Base-by-base conservation (phyloP, 1,140 invertebrate genomes). In the Drosophila athabasca region DNA sequence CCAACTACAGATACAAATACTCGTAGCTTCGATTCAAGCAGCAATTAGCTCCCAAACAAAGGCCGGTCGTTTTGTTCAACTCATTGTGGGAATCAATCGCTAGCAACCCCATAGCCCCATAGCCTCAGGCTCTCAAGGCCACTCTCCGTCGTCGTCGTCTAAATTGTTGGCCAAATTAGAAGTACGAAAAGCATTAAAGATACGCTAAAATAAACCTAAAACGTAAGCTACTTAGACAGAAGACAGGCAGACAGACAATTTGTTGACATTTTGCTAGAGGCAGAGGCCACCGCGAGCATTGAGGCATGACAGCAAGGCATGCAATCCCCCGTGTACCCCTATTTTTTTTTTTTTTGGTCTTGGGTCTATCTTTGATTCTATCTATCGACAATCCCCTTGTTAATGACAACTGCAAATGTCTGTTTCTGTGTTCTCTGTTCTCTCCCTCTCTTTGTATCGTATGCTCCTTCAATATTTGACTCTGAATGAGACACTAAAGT, bases 401-500 rank as follows among this genome's bases (percentile, higher is more conserved):
- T 66, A 51, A 71, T 67, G 60, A 54, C 66, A 58, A 46, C 70
- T 70, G 44, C 57, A 57, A 69, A 62, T 48, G 45, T 43, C 53
- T 24, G 24, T 26, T 26, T 26, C 24, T 26, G 24, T 26, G 24
- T 13, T 13, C 35, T 8, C 19, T 6, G 3, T 5, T 9, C 13
- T 7, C 15, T 13, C 15, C 13, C 17, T 8, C 6, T 5, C 26
- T 7, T 11, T 58, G 44, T 46, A 15, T 17, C n/a, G 31, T 52
- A 44, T 35, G 31, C 54, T 67, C 46, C 41, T 44, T 41, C 59
- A 87, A 85, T 85, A 87, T 85, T 82, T 87, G 65, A 58, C 45
- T 39, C 59, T 44, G 62, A 82, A 67, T 70, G 82, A 81, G 84
- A 85, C 82, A 78, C 82, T 87, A 82, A 87, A 85, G 82, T 85